Evolutionary conservation across 92 coral and sea anemone genomes (phyloP), one percentile per base, ranked within the genome.

Genomic region (Montipora capitata): DNA sequence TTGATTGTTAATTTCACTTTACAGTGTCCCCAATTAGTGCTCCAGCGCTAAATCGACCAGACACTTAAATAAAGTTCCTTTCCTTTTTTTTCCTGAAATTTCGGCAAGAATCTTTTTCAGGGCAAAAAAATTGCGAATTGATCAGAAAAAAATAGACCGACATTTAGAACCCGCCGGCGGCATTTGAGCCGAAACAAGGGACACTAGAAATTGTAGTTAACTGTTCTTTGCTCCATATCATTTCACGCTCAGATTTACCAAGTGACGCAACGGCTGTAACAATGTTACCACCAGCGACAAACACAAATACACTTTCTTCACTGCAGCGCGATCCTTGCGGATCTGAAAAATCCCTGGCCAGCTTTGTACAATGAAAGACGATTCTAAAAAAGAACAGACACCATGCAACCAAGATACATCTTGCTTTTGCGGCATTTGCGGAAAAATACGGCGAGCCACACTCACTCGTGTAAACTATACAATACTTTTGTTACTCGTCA

Each of bases 391-490:
- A 70, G 41, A 40, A 40, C 70, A 7, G 11, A 58, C 35, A 27
- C 35, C 72, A 13, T 40, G 70, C 45, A 49, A 42, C 20, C 58
- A 57, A 48, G 71, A 58, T 2, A 11, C 59, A 5, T 70, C 41
- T 78, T 82, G 56, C 42, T 71, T 41, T 11, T 82, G 79, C 57
- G 61, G 87, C 1, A 20, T 45, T 10, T 82, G 87, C 42, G 40
- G 87, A 56, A 72, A 73, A 41, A 45, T 74, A 44, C 44, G n/a
- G 51, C n/a, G 88, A 10, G 51, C 82, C 10, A 84, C 88, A 5
- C 41, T 74, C 40, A 92, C 94, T 4, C 82, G 89, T 1, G 63
- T 83, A 5, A 83, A 83, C 80, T 94, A 95, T 85, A 85, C 85
- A 0, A 14, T 89, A 16, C 74, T 95, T 43, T 80, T 94, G 11